These are phyloP conservation scores for Anser brachyrhynchus DNA, from an alignment of 2,113 vertebrate species.

Conservation along the genomic window DNA sequence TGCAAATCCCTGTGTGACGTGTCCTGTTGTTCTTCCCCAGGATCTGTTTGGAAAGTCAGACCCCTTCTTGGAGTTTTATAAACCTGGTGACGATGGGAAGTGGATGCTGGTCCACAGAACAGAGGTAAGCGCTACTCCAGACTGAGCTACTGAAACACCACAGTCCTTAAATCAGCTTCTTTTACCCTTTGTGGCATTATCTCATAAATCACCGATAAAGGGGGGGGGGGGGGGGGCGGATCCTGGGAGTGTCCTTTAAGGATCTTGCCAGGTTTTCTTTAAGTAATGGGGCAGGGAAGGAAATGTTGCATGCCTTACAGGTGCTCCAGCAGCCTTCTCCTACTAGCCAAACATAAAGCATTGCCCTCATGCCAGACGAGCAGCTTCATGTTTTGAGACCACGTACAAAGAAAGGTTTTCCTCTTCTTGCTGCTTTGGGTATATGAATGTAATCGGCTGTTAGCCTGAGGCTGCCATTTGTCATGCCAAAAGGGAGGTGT, in stretches of 20 bases:
- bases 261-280: background rate
- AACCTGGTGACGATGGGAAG: constrained; percentile 92
- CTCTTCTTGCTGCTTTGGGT: background rate
- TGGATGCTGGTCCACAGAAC: constrained; percentile 99
- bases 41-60: constrained; percentile 99
- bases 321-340: background rate
- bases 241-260: background rate
- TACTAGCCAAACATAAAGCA: background rate
- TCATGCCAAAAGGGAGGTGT: background rate
- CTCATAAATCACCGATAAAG: background rate
- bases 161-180: background rate
- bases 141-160: background rate
- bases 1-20: background rate
- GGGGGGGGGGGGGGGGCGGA: background rate
- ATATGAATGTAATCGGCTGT: background rate
- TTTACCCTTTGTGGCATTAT: fast-evolving
- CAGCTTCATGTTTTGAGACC: background rate
- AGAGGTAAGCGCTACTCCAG: constrained; percentile 79
- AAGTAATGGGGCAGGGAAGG: background rate
- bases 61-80: constrained; percentile 96
- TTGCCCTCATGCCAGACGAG: background rate
- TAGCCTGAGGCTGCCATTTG: background rate
- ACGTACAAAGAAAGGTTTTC: background rate
- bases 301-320: background rate
- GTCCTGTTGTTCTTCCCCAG: constrained; percentile 64